Percentiles rank a stretch among this genome's conserved stretches.
Evolutionary conservation across 2,113 vertebrate species (phyloP).

Genomic region (Etia nguti): DNA sequence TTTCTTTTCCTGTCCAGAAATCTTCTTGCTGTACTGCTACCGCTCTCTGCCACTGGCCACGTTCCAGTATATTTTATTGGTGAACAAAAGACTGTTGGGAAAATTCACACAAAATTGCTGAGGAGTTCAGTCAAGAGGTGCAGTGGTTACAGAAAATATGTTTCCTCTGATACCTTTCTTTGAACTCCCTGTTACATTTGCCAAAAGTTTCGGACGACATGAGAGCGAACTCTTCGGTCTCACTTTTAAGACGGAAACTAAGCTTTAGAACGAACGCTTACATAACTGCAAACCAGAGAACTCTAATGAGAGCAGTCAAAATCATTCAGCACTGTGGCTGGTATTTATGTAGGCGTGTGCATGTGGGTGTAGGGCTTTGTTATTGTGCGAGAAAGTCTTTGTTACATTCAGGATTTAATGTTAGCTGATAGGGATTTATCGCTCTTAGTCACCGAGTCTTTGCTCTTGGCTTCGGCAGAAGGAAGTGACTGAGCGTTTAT

Average conservation of each 20-base stretch:
- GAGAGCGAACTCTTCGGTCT: not conserved
- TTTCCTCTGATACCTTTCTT: not conserved
- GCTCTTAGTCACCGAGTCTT: not conserved
- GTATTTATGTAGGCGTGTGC: slow-evolving; percentile 9
- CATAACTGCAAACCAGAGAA: slow-evolving; percentile 1
- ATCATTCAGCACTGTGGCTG: not conserved
- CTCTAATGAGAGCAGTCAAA: slow-evolving; percentile 14
- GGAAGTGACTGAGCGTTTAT: slow-evolving; percentile 3
- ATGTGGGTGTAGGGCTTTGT: slow-evolving; percentile 16
- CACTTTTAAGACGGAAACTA: slow-evolving; percentile 4
- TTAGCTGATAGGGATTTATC: not conserved
- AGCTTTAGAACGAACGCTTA: not conserved
- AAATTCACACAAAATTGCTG: not conserved
- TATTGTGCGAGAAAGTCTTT: slow-evolving; percentile 7
- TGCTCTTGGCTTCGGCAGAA: not conserved
- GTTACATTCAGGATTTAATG: slow-evolving; percentile 17
- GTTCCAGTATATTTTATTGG: not conserved
- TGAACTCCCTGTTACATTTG: not conserved
- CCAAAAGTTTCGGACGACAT: not conserved
- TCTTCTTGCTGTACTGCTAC: not conserved
- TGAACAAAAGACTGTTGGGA: not conserved
- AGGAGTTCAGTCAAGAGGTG: not conserved
- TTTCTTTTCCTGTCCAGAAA: not conserved
- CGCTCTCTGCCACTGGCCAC: not conserved
- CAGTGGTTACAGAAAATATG: not conserved